Base-by-base conservation (phyloP, 2,113 vertebrate species). In the Limnothrissa miodon region DNA sequence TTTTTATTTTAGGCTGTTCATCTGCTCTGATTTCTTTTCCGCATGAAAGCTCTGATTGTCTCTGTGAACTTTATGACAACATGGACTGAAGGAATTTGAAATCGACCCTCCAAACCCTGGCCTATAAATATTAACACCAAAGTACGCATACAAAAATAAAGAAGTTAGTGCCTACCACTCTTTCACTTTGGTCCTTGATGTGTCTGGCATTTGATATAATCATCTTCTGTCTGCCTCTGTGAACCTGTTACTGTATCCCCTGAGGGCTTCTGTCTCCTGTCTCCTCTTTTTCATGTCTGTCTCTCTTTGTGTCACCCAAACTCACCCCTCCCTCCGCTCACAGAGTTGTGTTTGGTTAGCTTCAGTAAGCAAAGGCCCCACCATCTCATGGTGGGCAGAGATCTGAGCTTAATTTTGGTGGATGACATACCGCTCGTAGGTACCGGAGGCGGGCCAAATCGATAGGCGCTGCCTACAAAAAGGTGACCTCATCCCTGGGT, bases 1-100 rank as follows among this genome's bases (percentile, higher is more conserved):
- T 74, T 74, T 74, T 74, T 39, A 85, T 83, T 78, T 83, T 62
- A 81, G 79, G 8, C 45, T 85, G 85, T 86, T 88, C 44, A 82
- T 85, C 82, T 79, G 82, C 66, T 66, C 25, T 23, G 66, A 23
- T 21, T 85, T 82, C 85, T 83, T 85, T 84, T 86, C 81, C 39
- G 53, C 62, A 66, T 23, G 13, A 21, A 46, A 70, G 83, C 82
- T 45, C 45, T 33, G 45, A 83, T 84, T 81, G 79, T 81, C 70
- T 88, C 81, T 83, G 51, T 81, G 46, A 84, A 83, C 82, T 45
- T 53, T 21, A 39, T 36, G 66, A 74, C 66, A 36, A 74, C 66
- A 74, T 36, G 29, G 66, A 74, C 66, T 33, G 13, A 36, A 36
- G 4, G 9, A 74, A 74, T 74, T 4, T 36, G 66, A 66, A 66